Percentiles rank a stretch among this genome's conserved stretches.
Evolutionary conservation across 2,888 invertebrate species (phyloP).

Genomic region (Stenurella melanura): DNA sequence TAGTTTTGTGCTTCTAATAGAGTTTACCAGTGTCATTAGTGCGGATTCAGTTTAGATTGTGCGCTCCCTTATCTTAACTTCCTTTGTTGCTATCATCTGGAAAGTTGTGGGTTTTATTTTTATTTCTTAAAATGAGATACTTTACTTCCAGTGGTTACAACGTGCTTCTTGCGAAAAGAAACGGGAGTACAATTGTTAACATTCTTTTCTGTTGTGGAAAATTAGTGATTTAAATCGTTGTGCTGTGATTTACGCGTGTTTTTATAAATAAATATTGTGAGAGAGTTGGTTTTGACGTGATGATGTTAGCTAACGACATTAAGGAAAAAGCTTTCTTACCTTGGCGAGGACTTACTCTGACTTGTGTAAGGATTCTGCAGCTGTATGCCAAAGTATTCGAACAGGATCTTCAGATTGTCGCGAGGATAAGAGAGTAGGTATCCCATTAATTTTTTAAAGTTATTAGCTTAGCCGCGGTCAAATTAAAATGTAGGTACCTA

Average conservation of each 20-base stretch:
- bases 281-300: slow-evolving; percentile 38
- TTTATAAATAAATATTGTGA: background rate
- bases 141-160: slow-evolving; percentile 2
- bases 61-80: slow-evolving; percentile 37
- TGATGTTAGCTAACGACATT: slow-evolving; percentile 63
- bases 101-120: slow-evolving; percentile 9
- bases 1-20: slow-evolving; percentile 17
- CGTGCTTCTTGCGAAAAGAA: slow-evolving; percentile 18
- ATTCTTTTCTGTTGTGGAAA: background rate
- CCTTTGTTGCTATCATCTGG: slow-evolving; percentile 27
- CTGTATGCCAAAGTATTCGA: slow-evolving; percentile 93
- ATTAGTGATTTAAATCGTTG: slow-evolving; percentile 19
- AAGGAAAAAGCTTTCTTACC: slow-evolving; percentile 70
- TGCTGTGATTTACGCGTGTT: slow-evolving; percentile 13
- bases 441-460: background rate
- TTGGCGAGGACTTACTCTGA: slow-evolving; percentile 90
- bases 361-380: slow-evolving; percentile 88
- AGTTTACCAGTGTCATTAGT: slow-evolving; percentile 28
- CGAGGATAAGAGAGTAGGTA: slow-evolving; percentile 53
- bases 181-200: background rate
- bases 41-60: slow-evolving; percentile 32
- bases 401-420: slow-evolving; percentile 70
- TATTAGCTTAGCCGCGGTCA: background rate
- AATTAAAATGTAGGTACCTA: slow-evolving; percentile 17
- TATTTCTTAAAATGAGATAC: slow-evolving; percentile 11